phyloP scores from a whole-genome alignment of 2,797 vertebrate genomes.

The Nothura maculosa region DNA sequence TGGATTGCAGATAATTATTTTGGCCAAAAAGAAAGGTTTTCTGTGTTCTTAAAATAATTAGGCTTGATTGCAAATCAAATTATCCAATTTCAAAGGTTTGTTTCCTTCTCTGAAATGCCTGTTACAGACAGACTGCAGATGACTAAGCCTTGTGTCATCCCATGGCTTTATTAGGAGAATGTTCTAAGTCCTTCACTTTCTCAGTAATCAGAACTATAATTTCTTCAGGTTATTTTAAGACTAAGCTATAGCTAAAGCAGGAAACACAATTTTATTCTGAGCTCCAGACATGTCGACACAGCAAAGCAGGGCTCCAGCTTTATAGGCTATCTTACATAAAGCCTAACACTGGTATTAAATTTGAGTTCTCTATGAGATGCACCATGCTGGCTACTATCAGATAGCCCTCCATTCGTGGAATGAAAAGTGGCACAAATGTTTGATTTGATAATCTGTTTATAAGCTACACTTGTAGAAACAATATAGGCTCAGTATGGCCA shows the following conservation, averaged over 20 bases:
- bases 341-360: conserved; percentile 72
- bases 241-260: conserved; percentile 94
- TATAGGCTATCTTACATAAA: conserved; percentile 89
- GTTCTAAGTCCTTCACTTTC: conserved; percentile 85
- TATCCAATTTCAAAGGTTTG: conserved; percentile 79
- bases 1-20: conserved; percentile 79
- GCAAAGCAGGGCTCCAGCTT: conserved; percentile 87
- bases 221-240: conserved; percentile 96
- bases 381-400: conserved; percentile 61
- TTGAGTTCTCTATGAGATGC: conserved; percentile 43
- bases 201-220: conserved; percentile 88
- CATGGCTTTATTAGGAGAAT: conserved; percentile 84
- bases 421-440: conserved; percentile 60
- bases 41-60: conserved; percentile 82
- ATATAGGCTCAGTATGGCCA: conserved; percentile 27
- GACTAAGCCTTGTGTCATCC: conserved; percentile 81
- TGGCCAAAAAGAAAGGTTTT: conserved; percentile 77
- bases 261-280: conserved; percentile 96
- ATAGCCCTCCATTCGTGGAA: conserved; percentile 71
- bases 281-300: conserved; percentile 90
- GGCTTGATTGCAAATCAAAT: conserved; percentile 81
- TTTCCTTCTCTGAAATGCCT: conserved; percentile 76
- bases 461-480: conserved; percentile 56
- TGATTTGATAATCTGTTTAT: conserved; percentile 73
- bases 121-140: conserved; percentile 75